Base-by-base conservation (phyloP, 2,797 vertebrate genomes). In the Pangasius larnaudii region DNA sequence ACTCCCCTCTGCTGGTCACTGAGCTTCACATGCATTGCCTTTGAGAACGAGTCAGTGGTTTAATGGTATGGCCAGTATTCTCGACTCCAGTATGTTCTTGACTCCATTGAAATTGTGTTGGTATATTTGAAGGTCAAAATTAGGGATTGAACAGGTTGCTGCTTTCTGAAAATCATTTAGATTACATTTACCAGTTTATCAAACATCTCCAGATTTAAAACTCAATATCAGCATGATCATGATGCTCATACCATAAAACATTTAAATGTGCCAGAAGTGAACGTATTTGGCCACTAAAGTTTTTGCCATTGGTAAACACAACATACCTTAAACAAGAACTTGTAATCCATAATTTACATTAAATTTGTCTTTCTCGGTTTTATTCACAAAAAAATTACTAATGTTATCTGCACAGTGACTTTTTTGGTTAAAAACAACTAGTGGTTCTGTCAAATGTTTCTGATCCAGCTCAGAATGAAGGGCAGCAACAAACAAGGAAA, bases 1-100 rank as follows among this genome's bases (percentile, higher is more conserved):
- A 56, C 85, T 89, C 85, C 88, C 4, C 85, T 89, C 88, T 89
- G 42, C 88, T 89, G 88, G 88, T n/a, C 49, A 83, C 18, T 74
- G 11, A 39, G 53, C 16, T 46, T 24, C 53, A 67, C 42, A 42
- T 6, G 1, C 24, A 1, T 49, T 49, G 24, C 33, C 7, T 36
- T 71, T 36, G 4, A 71, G 33, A 74, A 33, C 36, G 14, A 46
- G 1, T 0, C 36, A 49, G 10, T 75, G 10, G 72, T 7, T 30
- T 79, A 10, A 1, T n/a, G 27, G 24, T 53, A 18, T 53, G n/a
- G 8, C 24, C 24, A 14, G 14, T 53, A 51, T 56, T 56, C n/a
- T 19, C 56, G 16, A 53, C 16, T 56, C 75, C 51, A 36, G 30
- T 58, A 58, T 51, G 10, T 51, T 30, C 33, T 81, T 81, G 30